Evolutionary conservation across 2,797 vertebrate species (phyloP).

Genomic region (Chaetophractus vellerosus): DNA sequence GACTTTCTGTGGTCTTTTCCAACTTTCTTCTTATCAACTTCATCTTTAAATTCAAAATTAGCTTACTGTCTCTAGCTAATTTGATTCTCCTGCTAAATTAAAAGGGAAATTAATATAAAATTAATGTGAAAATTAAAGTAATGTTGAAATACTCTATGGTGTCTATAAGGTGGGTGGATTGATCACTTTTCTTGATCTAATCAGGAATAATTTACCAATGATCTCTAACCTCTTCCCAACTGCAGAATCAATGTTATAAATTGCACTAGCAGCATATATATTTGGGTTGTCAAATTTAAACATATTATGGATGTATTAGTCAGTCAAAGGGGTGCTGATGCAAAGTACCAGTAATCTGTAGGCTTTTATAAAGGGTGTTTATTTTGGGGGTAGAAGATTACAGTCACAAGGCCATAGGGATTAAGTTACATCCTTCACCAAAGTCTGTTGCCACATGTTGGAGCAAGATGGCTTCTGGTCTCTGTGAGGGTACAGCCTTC

Average conservation of each 20-base stretch:
- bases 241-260: not conserved
- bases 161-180: not conserved
- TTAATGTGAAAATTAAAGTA: too few species aligned
- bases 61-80: not conserved
- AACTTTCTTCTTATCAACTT: constrained; percentile 12
- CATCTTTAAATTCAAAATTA: constrained; percentile 42
- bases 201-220: not conserved
- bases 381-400: too few species aligned
- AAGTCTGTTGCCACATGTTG: too few species aligned
- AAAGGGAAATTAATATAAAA: not conserved
- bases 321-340: too few species aligned
- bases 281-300: not conserved
- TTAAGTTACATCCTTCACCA: too few species aligned
- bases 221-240: not conserved
- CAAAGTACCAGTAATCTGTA: too few species aligned
- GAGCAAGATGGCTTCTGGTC: too few species aligned
- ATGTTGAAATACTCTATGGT: not conserved
- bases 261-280: not conserved
- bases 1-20: not conserved
- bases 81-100: not conserved
- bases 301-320: not conserved
- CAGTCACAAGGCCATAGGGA: too few species aligned
- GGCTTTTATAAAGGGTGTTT: too few species aligned
- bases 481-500: too few species aligned
- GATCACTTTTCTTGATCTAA: constrained; percentile 4